phyloP scores from a whole-genome alignment of 2,797 vertebrate genomes.

The Loris lydekkerianus region DNA sequence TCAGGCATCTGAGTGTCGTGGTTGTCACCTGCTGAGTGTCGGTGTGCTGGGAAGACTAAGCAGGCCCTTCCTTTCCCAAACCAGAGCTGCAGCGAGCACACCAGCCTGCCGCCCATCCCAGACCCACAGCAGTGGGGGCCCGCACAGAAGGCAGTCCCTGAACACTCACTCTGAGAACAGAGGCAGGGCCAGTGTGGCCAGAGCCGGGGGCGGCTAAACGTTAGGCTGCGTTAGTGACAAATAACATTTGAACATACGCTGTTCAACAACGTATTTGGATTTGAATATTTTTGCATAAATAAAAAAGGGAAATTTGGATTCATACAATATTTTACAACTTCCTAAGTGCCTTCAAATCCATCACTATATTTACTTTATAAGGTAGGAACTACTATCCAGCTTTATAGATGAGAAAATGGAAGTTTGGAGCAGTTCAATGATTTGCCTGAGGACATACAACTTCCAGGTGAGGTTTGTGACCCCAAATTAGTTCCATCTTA shows the following conservation, averaged over 20 bases:
- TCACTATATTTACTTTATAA: background rate
- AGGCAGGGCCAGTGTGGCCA: background rate
- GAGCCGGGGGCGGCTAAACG: background rate
- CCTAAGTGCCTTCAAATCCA: conserved; percentile 7
- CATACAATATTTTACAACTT: background rate
- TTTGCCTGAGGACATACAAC: background rate
- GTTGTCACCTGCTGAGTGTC: background rate
- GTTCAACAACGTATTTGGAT: background rate
- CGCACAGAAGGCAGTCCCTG: background rate
- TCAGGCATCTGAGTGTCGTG: background rate
- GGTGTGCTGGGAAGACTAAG: background rate
- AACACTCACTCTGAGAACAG: background rate
- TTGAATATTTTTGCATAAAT: conserved; percentile 22
- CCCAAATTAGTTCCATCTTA: conserved; percentile 20
- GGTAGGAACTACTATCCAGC: background rate
- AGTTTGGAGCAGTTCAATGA: conserved; percentile 16
- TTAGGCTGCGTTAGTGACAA: background rate
- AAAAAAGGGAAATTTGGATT: conserved; percentile 15
- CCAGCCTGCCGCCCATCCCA: background rate
- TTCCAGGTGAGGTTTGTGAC: background rate
- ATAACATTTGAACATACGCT: background rate
- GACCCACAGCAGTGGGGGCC: background rate
- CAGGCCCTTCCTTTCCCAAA: background rate
- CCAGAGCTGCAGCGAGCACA: background rate
- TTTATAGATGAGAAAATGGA: conserved; percentile 43